Base-by-base conservation (phyloP, 2,113 vertebrate species). In the Phyllostomus hastatus region DNA sequence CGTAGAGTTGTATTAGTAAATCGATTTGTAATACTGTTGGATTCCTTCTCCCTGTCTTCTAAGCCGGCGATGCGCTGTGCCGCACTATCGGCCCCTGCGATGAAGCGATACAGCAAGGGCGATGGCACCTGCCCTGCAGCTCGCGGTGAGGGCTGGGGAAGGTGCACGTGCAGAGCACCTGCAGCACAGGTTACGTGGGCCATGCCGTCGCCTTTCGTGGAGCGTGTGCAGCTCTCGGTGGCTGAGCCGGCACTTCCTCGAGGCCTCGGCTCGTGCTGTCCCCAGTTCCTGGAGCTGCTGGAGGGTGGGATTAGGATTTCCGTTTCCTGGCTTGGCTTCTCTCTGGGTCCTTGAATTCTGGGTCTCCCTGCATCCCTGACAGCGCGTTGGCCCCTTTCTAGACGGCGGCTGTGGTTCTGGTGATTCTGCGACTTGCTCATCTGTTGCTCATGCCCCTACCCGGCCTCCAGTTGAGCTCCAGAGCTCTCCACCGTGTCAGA, bases 1-100 rank as follows among this genome's bases (percentile, higher is more conserved):
- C 66, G 83, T 64, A 57, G 41, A 70, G 24, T n/a, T 59, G 81
- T 38, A 48, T 33, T 90, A 24, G 28, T 92, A 38, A 70, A n/a
- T n/a, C 41, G n/a, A 67, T 61, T 80, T 72, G 86, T 57, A 61
- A 35, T 67, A 38, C 52, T 50, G 54, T 24, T 59, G 52, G 12
- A 66, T 76, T 95, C 88, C 11, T 82, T 87, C 24, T 84, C n/a
- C 41, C 4, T 52, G 3, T 88, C 50, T 79, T 78, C 59, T 59
- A 67, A 31, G 24, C 35, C 26, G 26, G 2, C 16, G n/a, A n/a
- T 12, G 16, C 17, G 19, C 24, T 20, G 4, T 38, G 9, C 28
- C 0, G 10, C 38, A 16, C 2, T 61, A 8, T 6, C 41, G 46
- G 73, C 38, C 33, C 31, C 41, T 12, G 10, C 28, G 22, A 72